A percentile compares a stretch with the other conserved stretches of the same genome.
Evolutionary conservation across 2,888 invertebrate species (phyloP).

Genomic region (Desoria tigrina): DNA sequence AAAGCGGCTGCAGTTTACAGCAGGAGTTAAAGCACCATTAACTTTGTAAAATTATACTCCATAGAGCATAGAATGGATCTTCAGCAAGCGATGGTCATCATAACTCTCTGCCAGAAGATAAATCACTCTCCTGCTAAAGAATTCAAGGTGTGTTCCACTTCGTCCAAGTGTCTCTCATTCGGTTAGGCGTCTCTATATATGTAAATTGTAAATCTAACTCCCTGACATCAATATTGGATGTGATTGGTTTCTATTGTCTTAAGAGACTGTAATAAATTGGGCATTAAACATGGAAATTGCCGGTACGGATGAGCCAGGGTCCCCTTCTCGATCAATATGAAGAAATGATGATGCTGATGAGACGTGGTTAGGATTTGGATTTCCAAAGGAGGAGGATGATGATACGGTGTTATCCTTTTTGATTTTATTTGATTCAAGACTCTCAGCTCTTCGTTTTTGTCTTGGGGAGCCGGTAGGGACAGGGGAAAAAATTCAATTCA

Average conservation of each 20-base stretch:
- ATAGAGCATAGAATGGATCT: no score
- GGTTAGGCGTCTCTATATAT: neutral
- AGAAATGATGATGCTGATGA: conserved; percentile 6
- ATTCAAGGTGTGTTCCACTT: conserved; percentile 20
- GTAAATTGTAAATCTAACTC: conserved; percentile 11
- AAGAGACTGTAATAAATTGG: conserved; percentile 15
- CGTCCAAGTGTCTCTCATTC: neutral
- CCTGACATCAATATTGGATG: conserved; percentile 10
- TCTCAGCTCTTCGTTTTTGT: neutral
- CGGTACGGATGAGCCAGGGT: neutral
- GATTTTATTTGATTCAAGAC: neutral
- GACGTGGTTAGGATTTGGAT: conserved; percentile 7
- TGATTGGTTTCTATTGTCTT: conserved; percentile 20
- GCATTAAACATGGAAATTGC: conserved; percentile 8
- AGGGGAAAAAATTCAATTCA: conserved; percentile 17
- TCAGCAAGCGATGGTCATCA: no score
- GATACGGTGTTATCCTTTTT: conserved; percentile 1
- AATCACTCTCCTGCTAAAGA: conserved; percentile 22
- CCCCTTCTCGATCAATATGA: neutral
- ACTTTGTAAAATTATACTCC: no score
- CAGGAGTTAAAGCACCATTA: no score
- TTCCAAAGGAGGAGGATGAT: neutral
- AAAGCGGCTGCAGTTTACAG: no score
- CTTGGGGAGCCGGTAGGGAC: neutral
- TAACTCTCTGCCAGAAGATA: conserved; percentile 5